Conservation (phyloP, 2,888 invertebrate species). For the Atherix ibis region DNA sequence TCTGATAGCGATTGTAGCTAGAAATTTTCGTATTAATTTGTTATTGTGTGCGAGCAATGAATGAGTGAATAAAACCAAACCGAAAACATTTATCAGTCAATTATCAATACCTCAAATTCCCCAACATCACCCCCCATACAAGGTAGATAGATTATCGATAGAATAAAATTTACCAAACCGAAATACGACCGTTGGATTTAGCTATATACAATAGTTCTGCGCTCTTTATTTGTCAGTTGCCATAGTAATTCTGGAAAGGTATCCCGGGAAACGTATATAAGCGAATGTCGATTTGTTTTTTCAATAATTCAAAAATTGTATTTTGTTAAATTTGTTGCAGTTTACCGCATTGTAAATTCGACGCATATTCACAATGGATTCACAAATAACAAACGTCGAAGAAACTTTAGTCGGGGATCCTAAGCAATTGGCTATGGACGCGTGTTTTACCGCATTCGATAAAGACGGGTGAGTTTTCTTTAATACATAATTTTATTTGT, state of each 20-base stretch:
- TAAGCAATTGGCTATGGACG: conserved; percentile 62
- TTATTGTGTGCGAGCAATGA: too few relatives aligned
- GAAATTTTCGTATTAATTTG: too few relatives aligned
- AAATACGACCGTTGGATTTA: too few relatives aligned
- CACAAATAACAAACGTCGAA: background rate
- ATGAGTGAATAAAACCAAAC: too few relatives aligned
- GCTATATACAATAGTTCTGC: too few relatives aligned
- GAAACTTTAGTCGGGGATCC: conserved; percentile 33
- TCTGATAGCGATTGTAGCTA: too few relatives aligned
- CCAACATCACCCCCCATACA: too few relatives aligned
- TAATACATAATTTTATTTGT: too few relatives aligned
- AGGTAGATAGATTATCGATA: too few relatives aligned
- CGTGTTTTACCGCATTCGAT: conserved; percentile 80
- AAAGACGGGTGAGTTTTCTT: conserved; percentile 58
- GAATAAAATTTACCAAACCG: too few relatives aligned
- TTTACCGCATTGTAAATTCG: conserved; percentile 7
- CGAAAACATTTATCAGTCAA: too few relatives aligned
- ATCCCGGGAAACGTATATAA: background rate
- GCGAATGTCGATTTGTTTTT: conserved; percentile 3
- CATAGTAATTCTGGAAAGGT: background rate
- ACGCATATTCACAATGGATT: conserved; percentile 20
- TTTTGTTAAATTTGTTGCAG: conserved; percentile 8
- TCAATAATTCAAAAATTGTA: conserved; percentile 5
- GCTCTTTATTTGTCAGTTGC: background rate
- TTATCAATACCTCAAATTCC: too few relatives aligned